Base-by-base conservation (phyloP, 1,140 invertebrate species). In the Batillaria attramentaria region DNA sequence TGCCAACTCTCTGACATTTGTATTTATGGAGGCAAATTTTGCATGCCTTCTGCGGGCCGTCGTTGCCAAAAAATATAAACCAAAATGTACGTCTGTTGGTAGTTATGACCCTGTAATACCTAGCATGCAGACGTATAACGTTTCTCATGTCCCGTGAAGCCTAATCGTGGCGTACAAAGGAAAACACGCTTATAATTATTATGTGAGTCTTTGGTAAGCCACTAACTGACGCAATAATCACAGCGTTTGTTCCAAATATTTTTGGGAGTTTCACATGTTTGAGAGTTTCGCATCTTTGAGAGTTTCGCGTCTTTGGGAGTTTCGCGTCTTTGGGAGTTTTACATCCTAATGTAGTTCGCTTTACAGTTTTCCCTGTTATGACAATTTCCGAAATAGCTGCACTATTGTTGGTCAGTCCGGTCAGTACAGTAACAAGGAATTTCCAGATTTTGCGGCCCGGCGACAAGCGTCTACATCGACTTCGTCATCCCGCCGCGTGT, bases 371-470 rank as follows among this genome's bases (percentile, higher is more conserved):
- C 10, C n/a, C 0, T 18, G 10, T 62, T 62, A 62, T 31, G 10
- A 1, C n/a, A 28, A 10, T 28, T 28, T 3, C 1, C 10, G 33
- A 62, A 4, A 1, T 24, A 62, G 33, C 57, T 28, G 24, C 1
- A 8, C 8, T 60, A 3, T 3, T 24, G n/a, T 16, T 62, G 5
- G 0, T 24, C 8, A 3, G n/a, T n/a, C n/a, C n/a, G n/a, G n/a
- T n/a, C n/a, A n/a, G n/a, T n/a, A n/a, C n/a, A n/a, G n/a, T n/a
- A n/a, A n/a, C n/a, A n/a, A n/a, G n/a, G n/a, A n/a, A n/a, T n/a
- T n/a, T n/a, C n/a, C n/a, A 62, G 57, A 31, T 62, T 62, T 31
- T 62, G 57, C 33, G 57, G 57, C 33, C 57, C 57, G 5, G 57
- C 57, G 10, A 62, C 57, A n/a, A 62, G n/a, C 24, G 57, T 62